phyloP scores from a whole-genome alignment of 2,888 invertebrate genomes.

The Hecatera dysodea region DNA sequence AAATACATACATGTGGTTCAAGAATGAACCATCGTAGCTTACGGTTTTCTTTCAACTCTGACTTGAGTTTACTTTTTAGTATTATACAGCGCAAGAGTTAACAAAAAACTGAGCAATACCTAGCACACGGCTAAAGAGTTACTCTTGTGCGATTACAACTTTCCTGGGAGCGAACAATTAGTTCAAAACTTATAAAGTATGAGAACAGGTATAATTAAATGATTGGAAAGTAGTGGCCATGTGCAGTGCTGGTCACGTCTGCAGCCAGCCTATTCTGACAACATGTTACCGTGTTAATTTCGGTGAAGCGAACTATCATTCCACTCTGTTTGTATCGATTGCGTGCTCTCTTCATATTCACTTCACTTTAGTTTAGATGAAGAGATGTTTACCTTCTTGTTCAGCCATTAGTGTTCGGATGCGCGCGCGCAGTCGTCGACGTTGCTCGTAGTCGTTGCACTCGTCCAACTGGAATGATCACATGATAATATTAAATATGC shows the following conservation, averaged over 20 bases:
- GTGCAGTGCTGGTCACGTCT: not conserved
- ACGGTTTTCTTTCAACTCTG: not conserved
- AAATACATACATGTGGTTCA: not conserved
- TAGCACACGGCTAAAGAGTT: not conserved
- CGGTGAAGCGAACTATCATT: too few relatives aligned
- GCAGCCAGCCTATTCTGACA: too few relatives aligned
- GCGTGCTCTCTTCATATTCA: too few relatives aligned
- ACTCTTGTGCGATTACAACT: not conserved
- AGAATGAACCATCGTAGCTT: not conserved
- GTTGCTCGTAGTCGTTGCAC: conserved; percentile 96
- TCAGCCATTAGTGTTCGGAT: conserved; percentile 96
- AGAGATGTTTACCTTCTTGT: conserved; percentile 93
- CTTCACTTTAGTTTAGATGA: too few relatives aligned
- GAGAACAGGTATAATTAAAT: not conserved
- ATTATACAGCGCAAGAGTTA: not conserved
- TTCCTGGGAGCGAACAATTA: not conserved
- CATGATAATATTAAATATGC: not conserved
- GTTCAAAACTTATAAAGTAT: conserved; percentile 9
- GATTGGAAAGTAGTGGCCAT: conserved; percentile 9
- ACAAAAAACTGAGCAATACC: not conserved
- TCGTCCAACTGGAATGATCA: conserved; percentile 93
- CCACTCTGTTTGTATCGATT: too few relatives aligned
- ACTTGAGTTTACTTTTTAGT: not conserved
- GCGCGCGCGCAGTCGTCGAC: conserved; percentile 95
- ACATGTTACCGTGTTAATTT: too few relatives aligned